Base-by-base conservation (phyloP, 2,797 vertebrate genomes). In the Mionectes olivaceus region DNA sequence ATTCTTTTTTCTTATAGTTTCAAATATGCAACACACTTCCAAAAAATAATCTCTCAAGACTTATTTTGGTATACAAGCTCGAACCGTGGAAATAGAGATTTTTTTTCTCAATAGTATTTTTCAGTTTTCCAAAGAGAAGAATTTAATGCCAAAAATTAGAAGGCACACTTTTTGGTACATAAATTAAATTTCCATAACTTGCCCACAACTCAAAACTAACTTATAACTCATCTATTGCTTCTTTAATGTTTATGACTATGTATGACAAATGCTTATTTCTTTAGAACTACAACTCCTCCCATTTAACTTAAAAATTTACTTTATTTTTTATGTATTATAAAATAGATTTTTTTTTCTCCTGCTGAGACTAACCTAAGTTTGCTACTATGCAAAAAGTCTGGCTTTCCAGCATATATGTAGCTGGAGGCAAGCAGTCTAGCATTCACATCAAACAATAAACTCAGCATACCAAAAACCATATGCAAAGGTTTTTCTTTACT, bases 401-500 rank as follows among this genome's bases (percentile, higher is more conserved):
- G 2, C 19, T 76, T 47, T 74, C 44, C 70, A 55, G 44, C 32
- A 56, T 15, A 24, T 28, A 13, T 9, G 21, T 52, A 83, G 35
- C 80, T 81, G 33, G 19, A 91, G 75, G 44, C 75, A 93, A 69
- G 57, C 18, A 60, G 6, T 90, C 32, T 84, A 84, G 71, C 50
- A 64, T 75, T 92, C 84, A 75, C 83, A 84, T 83, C 82, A 96
- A 95, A 75, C 86, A 94, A 86, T 80, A 92, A 95, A 80, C 22
- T 94, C 82, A 80, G 78, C 73, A 82, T 78, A 91, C 88, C 41
- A 35, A 91, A 94, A 94, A 87, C 79, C 55, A 44, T n/a, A 78
- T 28, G 76, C 59, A 73, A 88, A 90, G 25, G 71, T 77, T 81
- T 89, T 94, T 81, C 89, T 94, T 96, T 81, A 80, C 95, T 87